Evolutionary conservation across 1,140 invertebrate species (phyloP), one percentile per base, ranked within the genome.

Genomic region (Ceratina calcarata): DNA sequence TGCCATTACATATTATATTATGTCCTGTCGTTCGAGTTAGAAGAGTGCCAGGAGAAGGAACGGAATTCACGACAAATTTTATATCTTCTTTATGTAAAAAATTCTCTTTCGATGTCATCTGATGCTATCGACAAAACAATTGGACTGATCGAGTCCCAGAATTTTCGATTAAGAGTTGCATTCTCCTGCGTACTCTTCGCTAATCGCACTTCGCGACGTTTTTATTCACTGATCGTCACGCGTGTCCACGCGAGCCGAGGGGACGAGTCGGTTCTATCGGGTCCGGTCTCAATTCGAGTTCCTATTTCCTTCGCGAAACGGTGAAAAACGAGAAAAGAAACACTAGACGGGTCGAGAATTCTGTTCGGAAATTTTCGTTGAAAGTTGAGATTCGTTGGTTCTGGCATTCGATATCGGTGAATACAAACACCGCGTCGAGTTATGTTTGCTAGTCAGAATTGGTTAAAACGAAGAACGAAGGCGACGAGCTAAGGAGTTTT

Each of bases 391-490:
- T 68, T 65, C 37, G 37, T 45, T 45, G 37, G 37, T 45, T 45
- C 7, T 45, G 37, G 37, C 10, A 45, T n/a, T 55, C 69, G 80
- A 72, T 69, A 70, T 90, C 87, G 88, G 82, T 86, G 90, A 79
- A 76, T 82, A 83, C 4, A 62, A 49, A 61, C 70, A 88, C 79
- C 87, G 87, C 88, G 82, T 88, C 88, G 85, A 85, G 88, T 91
- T 91, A 91, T 87, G 91, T 91, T 93, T 93, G 89, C 85, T 93
- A 92, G 91, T 93, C 91, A 92, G 90, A 92, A 92, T 93, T 92
- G 90, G 90, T 90, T 91, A 89, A 86, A 86, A 86, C 69, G 82
- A 86, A 78, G 80, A 88, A 87, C 62, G 80, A 45, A 84, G 81
- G 78, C 89, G 86, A 81, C 82, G 89, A 83, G 72, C 82, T 87